Percentiles rank a stretch among this genome's conserved stretches.
Conservation (phyloP, 2,113 vertebrate species). For the Phyllostomus discolor region DNA sequence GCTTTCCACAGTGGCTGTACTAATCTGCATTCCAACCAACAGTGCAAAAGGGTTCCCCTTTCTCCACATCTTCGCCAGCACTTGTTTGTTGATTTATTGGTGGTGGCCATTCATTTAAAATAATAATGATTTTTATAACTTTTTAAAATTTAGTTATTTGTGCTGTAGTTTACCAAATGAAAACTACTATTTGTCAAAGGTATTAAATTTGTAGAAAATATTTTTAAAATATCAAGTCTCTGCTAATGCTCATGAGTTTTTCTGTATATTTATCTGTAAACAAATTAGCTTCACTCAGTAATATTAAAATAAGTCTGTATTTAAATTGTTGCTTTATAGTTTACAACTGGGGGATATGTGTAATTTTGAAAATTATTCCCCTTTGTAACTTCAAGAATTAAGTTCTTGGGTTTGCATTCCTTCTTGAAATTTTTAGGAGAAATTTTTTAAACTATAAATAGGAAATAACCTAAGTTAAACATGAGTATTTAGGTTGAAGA, state of each 20-base stretch:
- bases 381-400: conserved; percentile 17
- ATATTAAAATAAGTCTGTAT: not conserved
- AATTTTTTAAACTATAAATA: not conserved
- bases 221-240: conserved; percentile 1
- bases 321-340: conserved; percentile 19
- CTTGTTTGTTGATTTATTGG: too few relatives aligned
- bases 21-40: too few relatives aligned
- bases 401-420: not conserved
- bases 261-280: not conserved
- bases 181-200: not conserved
- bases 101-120: not conserved
- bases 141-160: conserved; percentile 3
- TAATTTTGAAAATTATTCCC: conserved; percentile 9
- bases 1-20: too few relatives aligned
- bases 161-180: not conserved
- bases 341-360: not conserved
- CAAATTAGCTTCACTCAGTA: not conserved
- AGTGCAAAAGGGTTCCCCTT: too few relatives aligned
- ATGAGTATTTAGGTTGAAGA: not conserved
- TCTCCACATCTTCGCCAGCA: too few relatives aligned
- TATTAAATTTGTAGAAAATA: not conserved
- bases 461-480: conserved; percentile 1
- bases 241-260: conserved; percentile 4
- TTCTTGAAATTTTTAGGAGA: not conserved
- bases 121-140: not conserved